A percentile compares a stretch with the other conserved stretches of the same genome.
phyloP scores from a whole-genome alignment of 2,888 invertebrate species.

The Conomelus anceps region DNA sequence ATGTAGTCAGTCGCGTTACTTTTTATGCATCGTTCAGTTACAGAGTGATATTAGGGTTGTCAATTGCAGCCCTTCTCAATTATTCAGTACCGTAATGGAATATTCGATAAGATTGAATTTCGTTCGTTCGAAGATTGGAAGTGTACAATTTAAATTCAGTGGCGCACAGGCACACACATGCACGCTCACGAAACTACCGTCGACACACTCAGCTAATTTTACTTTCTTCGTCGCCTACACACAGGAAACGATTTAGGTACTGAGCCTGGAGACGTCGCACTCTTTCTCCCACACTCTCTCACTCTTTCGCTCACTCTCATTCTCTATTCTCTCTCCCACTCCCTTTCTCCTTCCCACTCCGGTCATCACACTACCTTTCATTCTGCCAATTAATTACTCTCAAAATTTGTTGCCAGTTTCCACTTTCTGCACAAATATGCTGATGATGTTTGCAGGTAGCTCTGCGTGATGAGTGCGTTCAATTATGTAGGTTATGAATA shows the following conservation, averaged over 20 bases:
- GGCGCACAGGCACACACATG: background rate
- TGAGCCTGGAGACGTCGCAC: background rate
- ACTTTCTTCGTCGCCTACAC: background rate
- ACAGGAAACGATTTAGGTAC: no score
- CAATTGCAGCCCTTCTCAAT: background rate
- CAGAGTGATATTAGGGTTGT: background rate
- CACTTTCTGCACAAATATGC: background rate
- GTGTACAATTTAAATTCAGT: background rate
- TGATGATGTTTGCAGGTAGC: background rate
- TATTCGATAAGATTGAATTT: background rate
- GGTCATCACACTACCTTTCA: background rate
- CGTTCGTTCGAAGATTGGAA: background rate
- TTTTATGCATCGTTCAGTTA: background rate
- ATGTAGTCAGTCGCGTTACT: background rate
- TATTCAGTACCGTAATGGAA: background rate
- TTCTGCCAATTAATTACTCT: background rate
- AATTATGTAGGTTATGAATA: background rate
- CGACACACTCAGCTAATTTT: background rate
- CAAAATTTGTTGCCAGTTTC: background rate
- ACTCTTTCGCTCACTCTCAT: background rate
- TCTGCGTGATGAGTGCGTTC: background rate
- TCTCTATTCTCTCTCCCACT: background rate
- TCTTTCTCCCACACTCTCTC: background rate
- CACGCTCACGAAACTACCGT: background rate
- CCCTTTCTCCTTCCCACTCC: background rate